These are phyloP conservation scores for Tridacna crocea DNA, from an alignment of 2,888 invertebrate species.

Conservation along the genomic window DNA sequence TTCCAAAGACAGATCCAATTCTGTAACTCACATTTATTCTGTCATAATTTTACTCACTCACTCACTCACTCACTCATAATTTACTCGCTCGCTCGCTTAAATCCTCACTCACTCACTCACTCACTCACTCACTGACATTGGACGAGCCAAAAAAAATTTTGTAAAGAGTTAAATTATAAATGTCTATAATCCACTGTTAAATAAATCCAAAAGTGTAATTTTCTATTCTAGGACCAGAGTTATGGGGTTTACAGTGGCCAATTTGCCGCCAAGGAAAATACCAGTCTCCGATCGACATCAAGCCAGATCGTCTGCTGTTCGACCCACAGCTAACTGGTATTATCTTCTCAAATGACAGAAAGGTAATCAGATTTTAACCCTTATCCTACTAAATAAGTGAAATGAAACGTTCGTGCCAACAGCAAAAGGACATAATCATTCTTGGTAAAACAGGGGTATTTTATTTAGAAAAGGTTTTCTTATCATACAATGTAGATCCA, in stretches of 20 bases:
- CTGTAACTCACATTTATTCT: not conserved
- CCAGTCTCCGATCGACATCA: constrained; percentile 98
- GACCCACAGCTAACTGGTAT: constrained; percentile 95
- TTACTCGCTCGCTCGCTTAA: too few species aligned
- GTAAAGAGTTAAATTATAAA: not conserved
- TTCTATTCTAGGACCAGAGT: constrained; percentile 93
- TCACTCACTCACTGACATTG: too few species aligned
- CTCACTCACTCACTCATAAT: too few species aligned
- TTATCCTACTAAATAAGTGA: not conserved
- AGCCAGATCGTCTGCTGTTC: constrained; percentile 96
- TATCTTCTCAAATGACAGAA: constrained; percentile 56
- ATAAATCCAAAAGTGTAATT: not conserved
- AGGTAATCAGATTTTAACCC: constrained; percentile 43
- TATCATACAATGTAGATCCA: too few species aligned
- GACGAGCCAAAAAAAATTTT: too few species aligned
- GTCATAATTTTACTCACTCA: too few species aligned
- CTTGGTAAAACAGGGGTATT: not conserved
- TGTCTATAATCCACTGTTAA: not conserved
- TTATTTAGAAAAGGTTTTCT: too few species aligned
- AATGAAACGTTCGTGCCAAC: not conserved
- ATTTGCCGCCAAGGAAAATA: constrained; percentile 97
- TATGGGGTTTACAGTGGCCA: constrained; percentile 99
- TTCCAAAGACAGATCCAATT: not conserved
- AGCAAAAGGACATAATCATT: not conserved
- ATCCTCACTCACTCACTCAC: not conserved